phyloP scores from a whole-genome alignment of 2,797 vertebrate species.

The Micromesistius poutassou region DNA sequence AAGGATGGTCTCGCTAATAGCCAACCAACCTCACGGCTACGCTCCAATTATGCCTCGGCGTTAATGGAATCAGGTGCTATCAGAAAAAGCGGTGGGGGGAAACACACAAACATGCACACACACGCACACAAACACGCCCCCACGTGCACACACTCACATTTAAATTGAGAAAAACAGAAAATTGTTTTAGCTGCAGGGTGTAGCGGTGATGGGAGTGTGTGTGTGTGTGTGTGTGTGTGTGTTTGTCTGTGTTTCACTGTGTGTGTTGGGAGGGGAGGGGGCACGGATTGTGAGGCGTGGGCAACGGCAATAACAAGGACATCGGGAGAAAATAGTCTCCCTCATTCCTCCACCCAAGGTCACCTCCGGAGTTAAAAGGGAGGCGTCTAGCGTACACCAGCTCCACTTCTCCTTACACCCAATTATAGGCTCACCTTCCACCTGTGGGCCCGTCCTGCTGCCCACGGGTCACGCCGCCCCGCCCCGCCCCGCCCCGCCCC shows the following conservation, averaged over 20 bases:
- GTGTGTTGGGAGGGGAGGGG: too few species aligned
- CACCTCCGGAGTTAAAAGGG: slow-evolving; percentile 34
- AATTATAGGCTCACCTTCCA: slow-evolving; percentile 35
- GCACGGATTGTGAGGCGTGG: slow-evolving; percentile 18
- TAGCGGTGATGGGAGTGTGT: too few species aligned
- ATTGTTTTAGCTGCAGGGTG: too few species aligned
- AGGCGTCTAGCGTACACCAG: slow-evolving; percentile 8
- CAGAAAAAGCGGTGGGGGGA: not conserved
- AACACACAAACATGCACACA: slow-evolving; percentile 16
- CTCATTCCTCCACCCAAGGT: slow-evolving; percentile 33
- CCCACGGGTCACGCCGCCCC: slow-evolving; percentile 15
- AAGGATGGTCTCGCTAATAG: slow-evolving; percentile 27
- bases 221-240: too few species aligned
- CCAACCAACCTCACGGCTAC: slow-evolving; percentile 32
- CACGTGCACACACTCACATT: not conserved
- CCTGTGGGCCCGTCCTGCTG: not conserved
- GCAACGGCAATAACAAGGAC: slow-evolving; percentile 13
- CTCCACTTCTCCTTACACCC: slow-evolving; percentile 26
- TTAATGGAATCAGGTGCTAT: not conserved
- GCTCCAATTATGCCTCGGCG: slow-evolving; percentile 25
- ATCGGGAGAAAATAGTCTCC: slow-evolving; percentile 13
- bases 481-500: too few species aligned
- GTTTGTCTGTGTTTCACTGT: too few species aligned
- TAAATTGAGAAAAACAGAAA: too few species aligned
- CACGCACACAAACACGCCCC: too few species aligned